Evolutionary conservation across 2,888 invertebrate species (phyloP), one percentile per base, ranked within the genome.

Genomic region (Erynnis tages): DNA sequence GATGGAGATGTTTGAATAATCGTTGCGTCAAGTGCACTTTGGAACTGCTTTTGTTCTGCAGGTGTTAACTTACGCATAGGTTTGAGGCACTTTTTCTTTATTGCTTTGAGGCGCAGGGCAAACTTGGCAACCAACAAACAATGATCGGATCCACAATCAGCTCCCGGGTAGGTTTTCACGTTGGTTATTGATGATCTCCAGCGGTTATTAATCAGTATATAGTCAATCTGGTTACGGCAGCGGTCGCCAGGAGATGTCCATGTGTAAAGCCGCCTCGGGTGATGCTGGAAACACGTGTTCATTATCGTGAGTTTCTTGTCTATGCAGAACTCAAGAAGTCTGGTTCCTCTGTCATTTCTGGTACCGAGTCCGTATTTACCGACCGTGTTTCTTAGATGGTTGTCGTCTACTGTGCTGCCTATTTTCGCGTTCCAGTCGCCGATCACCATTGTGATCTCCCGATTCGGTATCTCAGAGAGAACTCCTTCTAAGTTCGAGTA

Each of bases 351-450:
- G 0, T 58, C 54, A 32, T 63, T 63, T 4, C 61, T 41, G 6
- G 3, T 4, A 1, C 60, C 56, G 7, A 56, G 54, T 2, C 60
- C 60, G 43, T 53, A 47, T 6, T 41, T 48, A 5, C 55, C 60
- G 1, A 52, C 56, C 1, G 25, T 7, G 17, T 41, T 41, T 8
- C 38, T 17, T 1, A 49, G 23, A 30, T 57, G 44, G n/a, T 27
- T 47, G 11, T 37, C 43, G 2, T 19, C 14, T 25, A n/a, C 10
- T 1, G 41, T 53, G 13, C 17, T 34, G 2, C 53, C 57, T 1
- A 58, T 27, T 29, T 61, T 61, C 0, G 58, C 57, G 34, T 61
- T 58, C 23, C 55, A 60, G 17, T 60, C 60, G 0, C 60, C 58
- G 1, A 38, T 8, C 1, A 53, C n/a, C 8, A 53, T 19, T 2